These are phyloP conservation scores for Ophion obscuratus DNA, from an alignment of 2,888 invertebrate species.

Conservation along the genomic window DNA sequence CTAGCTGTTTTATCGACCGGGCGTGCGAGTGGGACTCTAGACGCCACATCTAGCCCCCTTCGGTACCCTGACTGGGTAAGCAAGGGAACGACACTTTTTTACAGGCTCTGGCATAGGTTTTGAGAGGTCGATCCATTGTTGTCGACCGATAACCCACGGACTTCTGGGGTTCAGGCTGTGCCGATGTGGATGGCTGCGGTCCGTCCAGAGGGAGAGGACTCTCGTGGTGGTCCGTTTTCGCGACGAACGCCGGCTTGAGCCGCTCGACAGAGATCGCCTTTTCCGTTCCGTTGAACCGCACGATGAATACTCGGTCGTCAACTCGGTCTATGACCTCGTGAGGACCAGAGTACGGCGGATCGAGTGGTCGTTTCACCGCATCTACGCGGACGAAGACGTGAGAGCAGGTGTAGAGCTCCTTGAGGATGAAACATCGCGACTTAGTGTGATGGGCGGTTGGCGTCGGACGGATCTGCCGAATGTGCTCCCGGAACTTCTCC, in stretches of 20 bases:
- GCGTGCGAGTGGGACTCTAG: neutral
- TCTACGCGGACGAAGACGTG: neutral
- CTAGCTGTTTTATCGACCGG: neutral
- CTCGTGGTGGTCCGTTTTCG: too few relatives aligned
- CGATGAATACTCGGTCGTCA: slow-evolving; percentile 2
- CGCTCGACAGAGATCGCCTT: neutral
- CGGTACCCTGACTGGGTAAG: neutral
- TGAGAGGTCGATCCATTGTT: neutral
- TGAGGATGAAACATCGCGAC: too few relatives aligned
- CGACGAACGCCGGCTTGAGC: too few relatives aligned
- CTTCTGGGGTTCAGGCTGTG: neutral
- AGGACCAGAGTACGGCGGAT: neutral
- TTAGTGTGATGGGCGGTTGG: too few relatives aligned
- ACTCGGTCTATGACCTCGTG: neutral
- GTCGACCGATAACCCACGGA: neutral
- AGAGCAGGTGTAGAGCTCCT: too few relatives aligned
- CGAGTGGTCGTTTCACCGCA: neutral
- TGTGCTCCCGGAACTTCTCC: neutral
- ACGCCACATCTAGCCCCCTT: neutral
- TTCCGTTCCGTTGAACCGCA: neutral
- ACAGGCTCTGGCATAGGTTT: neutral
- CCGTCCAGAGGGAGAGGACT: too few relatives aligned
- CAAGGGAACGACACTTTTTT: slow-evolving; percentile 3
- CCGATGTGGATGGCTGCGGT: too few relatives aligned
- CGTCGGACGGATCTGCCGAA: too few relatives aligned